Percentiles rank a stretch among this genome's conserved stretches.
phyloP scores from a whole-genome alignment of 2,888 invertebrate genomes.

The Melolontha melolontha region DNA sequence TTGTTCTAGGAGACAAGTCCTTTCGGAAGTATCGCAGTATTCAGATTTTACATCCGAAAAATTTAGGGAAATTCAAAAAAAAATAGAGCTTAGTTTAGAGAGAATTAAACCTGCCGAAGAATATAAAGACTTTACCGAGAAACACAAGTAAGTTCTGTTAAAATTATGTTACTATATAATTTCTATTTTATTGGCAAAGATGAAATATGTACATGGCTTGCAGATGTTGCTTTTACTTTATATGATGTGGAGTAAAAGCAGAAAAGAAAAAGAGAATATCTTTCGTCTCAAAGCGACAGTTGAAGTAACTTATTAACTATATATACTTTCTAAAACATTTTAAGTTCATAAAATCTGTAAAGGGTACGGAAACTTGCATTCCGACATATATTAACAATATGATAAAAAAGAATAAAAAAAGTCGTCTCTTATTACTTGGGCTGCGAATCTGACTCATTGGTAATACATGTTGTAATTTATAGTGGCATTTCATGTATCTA shows the following conservation, averaged over 20 bases:
- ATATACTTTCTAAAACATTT: too few species aligned
- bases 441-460: too few species aligned
- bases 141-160: slow-evolving; percentile 80
- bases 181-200: too few species aligned
- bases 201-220: too few species aligned
- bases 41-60: slow-evolving; percentile 85
- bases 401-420: slow-evolving; percentile 5
- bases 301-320: too few species aligned
- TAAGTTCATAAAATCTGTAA: too few species aligned
- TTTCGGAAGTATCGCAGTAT: slow-evolving; percentile 83
- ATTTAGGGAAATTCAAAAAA: slow-evolving; percentile 82
- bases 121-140: slow-evolving; percentile 89
- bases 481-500: neutral
- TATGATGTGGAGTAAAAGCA: too few species aligned
- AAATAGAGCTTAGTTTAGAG: slow-evolving; percentile 81
- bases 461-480: neutral
- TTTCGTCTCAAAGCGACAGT: too few species aligned
- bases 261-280: too few species aligned
- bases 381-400: slow-evolving; percentile 10
- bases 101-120: slow-evolving; percentile 86
- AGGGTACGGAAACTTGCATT: too few species aligned
- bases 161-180: neutral
- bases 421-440: too few species aligned
- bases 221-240: too few species aligned
- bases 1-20: slow-evolving; percentile 77